These are phyloP conservation scores for Melanerpes aurifrons DNA, from an alignment of 2,113 vertebrate genomes.

Conservation along the genomic window DNA sequence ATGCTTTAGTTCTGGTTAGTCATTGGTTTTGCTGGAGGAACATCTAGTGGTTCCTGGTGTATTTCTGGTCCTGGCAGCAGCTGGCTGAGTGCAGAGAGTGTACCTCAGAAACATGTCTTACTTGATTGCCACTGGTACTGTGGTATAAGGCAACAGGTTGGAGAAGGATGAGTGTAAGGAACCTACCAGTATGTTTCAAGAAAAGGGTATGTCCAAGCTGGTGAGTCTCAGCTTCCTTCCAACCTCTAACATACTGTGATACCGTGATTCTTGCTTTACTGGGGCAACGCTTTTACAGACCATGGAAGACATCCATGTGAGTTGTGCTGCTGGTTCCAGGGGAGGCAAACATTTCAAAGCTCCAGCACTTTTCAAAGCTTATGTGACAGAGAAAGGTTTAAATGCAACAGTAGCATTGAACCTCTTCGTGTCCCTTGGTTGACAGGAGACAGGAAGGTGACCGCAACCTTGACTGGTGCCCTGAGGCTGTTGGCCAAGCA, in stretches of 20 bases:
- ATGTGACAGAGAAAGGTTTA: not conserved
- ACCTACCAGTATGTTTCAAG: rapidly evolving
- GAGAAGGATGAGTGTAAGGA: not conserved
- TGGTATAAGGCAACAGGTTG: not conserved
- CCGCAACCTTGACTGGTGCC: not conserved
- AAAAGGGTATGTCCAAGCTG: not conserved
- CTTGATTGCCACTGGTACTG: not conserved
- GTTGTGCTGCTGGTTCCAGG: not conserved
- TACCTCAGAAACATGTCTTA: not conserved
- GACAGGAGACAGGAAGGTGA: not conserved
- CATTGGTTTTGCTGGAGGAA: not conserved
- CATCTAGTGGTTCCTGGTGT: not conserved
- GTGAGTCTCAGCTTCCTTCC: not conserved
- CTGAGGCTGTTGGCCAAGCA: rapidly evolving
- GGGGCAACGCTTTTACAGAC: not conserved
- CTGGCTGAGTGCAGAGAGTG: not conserved
- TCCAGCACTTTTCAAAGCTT: not conserved
- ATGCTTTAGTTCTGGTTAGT: not conserved
- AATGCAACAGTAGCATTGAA: rapidly evolving
- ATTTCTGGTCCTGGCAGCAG: not conserved
- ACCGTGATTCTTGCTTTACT: not conserved
- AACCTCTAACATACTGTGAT: no score
- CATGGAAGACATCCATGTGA: rapidly evolving
- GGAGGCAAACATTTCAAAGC: rapidly evolving
- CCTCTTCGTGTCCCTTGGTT: rapidly evolving